Base-by-base conservation (phyloP, 2,888 invertebrate species). In the Pollenia angustigena region DNA sequence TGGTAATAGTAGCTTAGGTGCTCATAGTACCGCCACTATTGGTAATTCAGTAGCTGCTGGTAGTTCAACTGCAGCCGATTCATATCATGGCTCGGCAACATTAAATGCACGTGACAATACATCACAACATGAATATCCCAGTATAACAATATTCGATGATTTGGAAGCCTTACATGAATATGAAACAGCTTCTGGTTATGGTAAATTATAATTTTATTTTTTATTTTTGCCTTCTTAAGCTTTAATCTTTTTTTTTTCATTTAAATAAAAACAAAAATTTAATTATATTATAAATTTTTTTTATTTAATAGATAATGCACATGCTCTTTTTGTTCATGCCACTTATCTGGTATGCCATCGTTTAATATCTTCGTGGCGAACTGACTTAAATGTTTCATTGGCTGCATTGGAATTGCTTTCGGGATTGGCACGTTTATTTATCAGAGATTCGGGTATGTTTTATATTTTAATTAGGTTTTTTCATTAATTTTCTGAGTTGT, bases 311-410 rank as follows among this genome's bases (percentile, higher is more conserved):
- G 97, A 97, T 94, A 97, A 97, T 69, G 97, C 97, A 0, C 96
- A 97, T 92, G 98, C 98, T 2, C 93, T 99, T 88, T 98, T 98
- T 91, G 97, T 98, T 0, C 95, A 98, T 85, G 97, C 98, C 9
- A 98, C 98, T 0, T 98, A 98, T 91, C 94, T 99, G 90, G 98
- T 99, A 52, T 99, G 98, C 91, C 98, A 98, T 93, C 96, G 98
- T 32, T 94, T 99, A 84, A 98, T 98, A 91, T 98, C 98, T 0
- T 97, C 98, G 0, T 99, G 99, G 99, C 99, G 98, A 94, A 96
- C 97, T 0, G 99, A 99, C 93, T 94, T 99, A 85, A 98, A 98
- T 92, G 97, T 98, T 54, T 98, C 98, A 0, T 94, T 99, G 80
- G 98, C 99, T 0, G 99, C 99, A 0, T 94, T 99, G 87, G 99